Evolutionary conservation across 2,888 invertebrate genomes (phyloP).

Genomic region (Leptogaster cylindrica): DNA sequence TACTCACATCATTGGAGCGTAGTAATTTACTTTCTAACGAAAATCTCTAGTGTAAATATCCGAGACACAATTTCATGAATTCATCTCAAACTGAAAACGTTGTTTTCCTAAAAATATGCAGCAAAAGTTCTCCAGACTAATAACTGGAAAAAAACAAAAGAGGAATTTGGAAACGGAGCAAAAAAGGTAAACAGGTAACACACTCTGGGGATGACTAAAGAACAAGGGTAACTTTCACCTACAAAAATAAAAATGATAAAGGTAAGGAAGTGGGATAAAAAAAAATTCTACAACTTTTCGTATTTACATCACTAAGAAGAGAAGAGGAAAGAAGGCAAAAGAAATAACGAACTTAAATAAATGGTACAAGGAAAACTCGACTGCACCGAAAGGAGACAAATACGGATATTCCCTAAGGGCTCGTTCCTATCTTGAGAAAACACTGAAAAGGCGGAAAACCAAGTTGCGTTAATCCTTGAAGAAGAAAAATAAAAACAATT

Average conservation of each 20-base stretch:
- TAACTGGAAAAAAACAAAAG: background rate
- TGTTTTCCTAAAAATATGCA: background rate
- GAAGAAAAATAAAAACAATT: conserved; percentile 17
- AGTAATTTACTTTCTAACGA: conserved; percentile 2
- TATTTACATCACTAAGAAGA: conserved; percentile 8
- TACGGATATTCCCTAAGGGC: no score
- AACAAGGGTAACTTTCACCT: conserved; percentile 2
- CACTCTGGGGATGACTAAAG: background rate
- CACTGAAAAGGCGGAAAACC: conserved; percentile 21
- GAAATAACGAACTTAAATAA: no score
- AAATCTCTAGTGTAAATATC: background rate
- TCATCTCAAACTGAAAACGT: background rate
- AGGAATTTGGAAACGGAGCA: background rate
- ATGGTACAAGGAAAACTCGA: no score
- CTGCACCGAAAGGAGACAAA: no score
- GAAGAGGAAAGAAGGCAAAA: no score
- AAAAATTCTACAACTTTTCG: background rate
- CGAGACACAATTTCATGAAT: background rate
- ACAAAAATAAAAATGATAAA: conserved; percentile 9
- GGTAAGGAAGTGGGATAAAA: background rate
- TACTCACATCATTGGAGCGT: no score
- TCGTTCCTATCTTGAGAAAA: conserved; percentile 9
- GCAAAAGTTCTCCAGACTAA: background rate
- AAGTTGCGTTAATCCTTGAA: conserved; percentile 18
- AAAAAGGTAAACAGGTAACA: background rate